Base-by-base conservation (phyloP, 2,888 invertebrate genomes). In the Caenorhabditis virilis region DNA sequence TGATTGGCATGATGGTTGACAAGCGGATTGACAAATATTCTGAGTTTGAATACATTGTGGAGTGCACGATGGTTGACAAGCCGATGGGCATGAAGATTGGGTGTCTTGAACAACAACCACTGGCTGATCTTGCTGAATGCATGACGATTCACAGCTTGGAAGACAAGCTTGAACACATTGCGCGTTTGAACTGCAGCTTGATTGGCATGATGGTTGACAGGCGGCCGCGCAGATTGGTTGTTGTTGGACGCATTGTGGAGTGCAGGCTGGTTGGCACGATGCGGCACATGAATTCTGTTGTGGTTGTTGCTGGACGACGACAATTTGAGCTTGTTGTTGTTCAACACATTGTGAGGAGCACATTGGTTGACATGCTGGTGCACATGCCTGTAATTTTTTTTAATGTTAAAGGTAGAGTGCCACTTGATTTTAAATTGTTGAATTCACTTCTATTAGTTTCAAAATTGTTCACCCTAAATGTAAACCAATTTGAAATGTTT, bases 11-110 rank as follows among this genome's bases (percentile, higher is more conserved):
- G 66, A 67, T 25, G 72, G 76, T 47, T 76, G 74, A 42, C 76
- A 76, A 36, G 76, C 76, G 33, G 74, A 71, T 20, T 63, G 67
- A 30, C 76, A 76, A 55, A 78, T 66, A 23, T 70, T 72, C 54
- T 77, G 75, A 39, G 78, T 77, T 53, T 78, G 76, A 13, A 64
- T 50, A 39, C 78, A 78, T 47, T 67, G 69, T 30, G 71, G 73
- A 30, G 68, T 64, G 57, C 78, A 78, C 20, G 56, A 50, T 49
- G 72, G 72, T 69, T 69, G 69, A 53, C 75, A 75, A 30, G 67
- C 61, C 18, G 67, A 30, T 20, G 61, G 38, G 30, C 65, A 65
- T 15, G 50, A 27, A 22, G 42, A 42, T 2, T 4, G 11, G 9
- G 25, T 4, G 15, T 45, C 43, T 27, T 45, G 43, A 3, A 45